A percentile compares a stretch with the other conserved stretches of the same genome.
phyloP scores from a whole-genome alignment of 1,140 invertebrate species.

The Drosophila nebulosa region DNA sequence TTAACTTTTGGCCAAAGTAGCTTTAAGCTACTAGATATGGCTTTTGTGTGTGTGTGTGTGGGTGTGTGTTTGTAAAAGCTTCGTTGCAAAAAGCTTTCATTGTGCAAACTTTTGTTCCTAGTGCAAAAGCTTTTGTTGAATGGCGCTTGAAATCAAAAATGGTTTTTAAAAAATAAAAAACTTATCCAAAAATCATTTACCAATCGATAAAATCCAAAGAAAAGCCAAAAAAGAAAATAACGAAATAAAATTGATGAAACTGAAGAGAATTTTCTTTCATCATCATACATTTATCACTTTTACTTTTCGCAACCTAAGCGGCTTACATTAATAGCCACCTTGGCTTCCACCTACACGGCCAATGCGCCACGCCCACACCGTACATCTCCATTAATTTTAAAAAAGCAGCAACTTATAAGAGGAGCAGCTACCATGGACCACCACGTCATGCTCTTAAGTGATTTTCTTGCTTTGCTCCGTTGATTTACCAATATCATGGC shows the following conservation, averaged over 20 bases:
- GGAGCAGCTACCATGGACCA: background rate
- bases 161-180: too few species aligned
- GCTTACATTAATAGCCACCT: slow-evolving; percentile 18
- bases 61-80: too few species aligned
- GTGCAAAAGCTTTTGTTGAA: background rate
- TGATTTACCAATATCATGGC: slow-evolving; percentile 51
- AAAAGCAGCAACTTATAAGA: slow-evolving; percentile 70
- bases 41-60: background rate
- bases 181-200: slow-evolving; percentile 32
- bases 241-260: slow-evolving; percentile 1
- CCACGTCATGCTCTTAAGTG: slow-evolving; percentile 69
- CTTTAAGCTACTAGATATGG: background rate
- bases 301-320: slow-evolving; percentile 46
- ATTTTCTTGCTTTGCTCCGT: slow-evolving; percentile 49
- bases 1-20: slow-evolving; percentile 11
- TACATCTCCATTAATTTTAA: slow-evolving; percentile 70
- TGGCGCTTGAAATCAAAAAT: too few species aligned
- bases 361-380: slow-evolving; percentile 17
- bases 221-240: slow-evolving; percentile 1
- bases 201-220: slow-evolving; percentile 32
- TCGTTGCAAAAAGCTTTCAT: too few species aligned
- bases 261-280: slow-evolving; percentile 12
- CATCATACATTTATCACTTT: background rate
- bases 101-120: too few species aligned
- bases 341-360: background rate